A percentile compares a stretch with the other conserved stretches of the same genome.
Evolutionary conservation across 2,113 vertebrate species (phyloP).

Genomic region (Aptenodytes patagonicus): DNA sequence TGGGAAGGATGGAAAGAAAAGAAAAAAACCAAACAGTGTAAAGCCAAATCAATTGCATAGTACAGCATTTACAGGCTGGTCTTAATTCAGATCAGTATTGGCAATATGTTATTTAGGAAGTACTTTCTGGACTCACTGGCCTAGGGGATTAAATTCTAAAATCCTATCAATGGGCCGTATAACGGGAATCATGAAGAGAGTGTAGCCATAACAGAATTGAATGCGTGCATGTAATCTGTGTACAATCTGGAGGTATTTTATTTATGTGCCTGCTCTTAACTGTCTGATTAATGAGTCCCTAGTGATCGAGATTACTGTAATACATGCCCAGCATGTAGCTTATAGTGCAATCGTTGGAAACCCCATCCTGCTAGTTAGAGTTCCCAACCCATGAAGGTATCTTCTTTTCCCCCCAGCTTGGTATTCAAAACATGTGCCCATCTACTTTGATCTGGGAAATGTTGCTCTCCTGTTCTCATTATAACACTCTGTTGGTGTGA

Average conservation of each 20-base stretch:
- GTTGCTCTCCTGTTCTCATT: neutral
- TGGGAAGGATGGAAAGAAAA: neutral
- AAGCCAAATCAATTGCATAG: neutral
- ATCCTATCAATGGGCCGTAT: neutral
- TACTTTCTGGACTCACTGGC: conserved; percentile 27
- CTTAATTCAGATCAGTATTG: conserved; percentile 63
- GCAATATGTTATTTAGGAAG: conserved; percentile 63
- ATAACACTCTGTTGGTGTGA: neutral
- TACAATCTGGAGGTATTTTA: conserved; percentile 33
- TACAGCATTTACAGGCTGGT: conserved; percentile 27
- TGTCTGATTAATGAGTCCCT: neutral
- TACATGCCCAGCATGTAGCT: neutral
- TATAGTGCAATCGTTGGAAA: neutral
- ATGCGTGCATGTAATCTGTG: neutral
- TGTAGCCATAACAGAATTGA: neutral
- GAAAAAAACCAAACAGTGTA: neutral
- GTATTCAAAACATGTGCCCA: neutral
- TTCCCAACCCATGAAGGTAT: neutral
- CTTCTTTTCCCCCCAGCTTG: neutral
- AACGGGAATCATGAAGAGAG: conserved; percentile 6
- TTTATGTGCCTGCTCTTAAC: conserved; percentile 52
- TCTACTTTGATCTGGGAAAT: neutral
- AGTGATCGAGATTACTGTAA: conserved; percentile 3
- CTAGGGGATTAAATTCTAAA: conserved; percentile 65
- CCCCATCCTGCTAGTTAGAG: neutral